A percentile compares a stretch with the other conserved stretches of the same genome.
Conservation (phyloP, 2,113 vertebrate genomes). For the Chaetura pelagica region DNA sequence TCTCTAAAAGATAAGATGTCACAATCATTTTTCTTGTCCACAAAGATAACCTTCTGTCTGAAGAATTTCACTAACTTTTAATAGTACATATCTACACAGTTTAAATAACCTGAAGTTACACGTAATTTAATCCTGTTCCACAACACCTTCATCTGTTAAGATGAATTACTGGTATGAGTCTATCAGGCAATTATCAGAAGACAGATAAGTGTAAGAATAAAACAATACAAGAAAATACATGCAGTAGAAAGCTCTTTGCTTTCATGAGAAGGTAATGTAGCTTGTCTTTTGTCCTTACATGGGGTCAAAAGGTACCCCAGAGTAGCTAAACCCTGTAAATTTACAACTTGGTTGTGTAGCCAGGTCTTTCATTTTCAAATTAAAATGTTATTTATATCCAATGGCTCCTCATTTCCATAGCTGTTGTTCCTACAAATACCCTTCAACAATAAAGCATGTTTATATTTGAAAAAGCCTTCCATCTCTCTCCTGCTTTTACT, state of each 20-base stretch:
- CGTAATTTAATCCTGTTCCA: neutral
- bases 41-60: neutral
- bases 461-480: neutral
- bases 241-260: neutral
- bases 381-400: neutral
- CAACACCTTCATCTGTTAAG: neutral
- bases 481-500: neutral
- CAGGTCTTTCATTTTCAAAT: neutral
- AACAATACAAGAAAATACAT: neutral
- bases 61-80: neutral
- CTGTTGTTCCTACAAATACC: neutral
- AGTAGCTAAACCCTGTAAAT: neutral
- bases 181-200: neutral
- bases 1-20: neutral
- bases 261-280: neutral
- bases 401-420: neutral
- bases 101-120: neutral
- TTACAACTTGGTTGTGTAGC: neutral
- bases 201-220: neutral
- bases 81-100: neutral
- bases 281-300: neutral
- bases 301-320: neutral
- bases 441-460: neutral
- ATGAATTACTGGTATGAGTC: neutral
- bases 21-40: neutral